These are phyloP conservation scores for Sycobia sp. DNA, from an alignment of 1,140 invertebrate genomes.

Conservation along the genomic window DNA sequence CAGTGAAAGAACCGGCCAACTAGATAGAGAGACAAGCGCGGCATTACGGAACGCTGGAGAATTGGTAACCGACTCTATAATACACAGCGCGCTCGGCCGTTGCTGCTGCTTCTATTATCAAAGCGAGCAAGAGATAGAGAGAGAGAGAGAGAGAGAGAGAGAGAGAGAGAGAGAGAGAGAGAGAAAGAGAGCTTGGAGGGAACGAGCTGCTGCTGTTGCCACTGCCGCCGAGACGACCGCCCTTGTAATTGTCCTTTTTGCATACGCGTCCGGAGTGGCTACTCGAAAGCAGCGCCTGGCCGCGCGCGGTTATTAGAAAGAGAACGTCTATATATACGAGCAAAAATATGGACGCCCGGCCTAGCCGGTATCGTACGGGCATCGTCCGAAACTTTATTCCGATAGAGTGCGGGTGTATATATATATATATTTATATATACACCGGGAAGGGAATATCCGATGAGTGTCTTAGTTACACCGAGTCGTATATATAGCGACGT, in stretches of 20 bases:
- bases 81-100: background rate
- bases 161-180: background rate
- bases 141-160: background rate
- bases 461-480: conserved; percentile 13
- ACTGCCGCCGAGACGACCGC: background rate
- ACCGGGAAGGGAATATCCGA: conserved; percentile 7
- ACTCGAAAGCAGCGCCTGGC: no score
- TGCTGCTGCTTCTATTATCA: conserved; percentile 21
- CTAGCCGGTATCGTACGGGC: background rate
- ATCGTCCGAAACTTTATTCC: conserved; percentile 21
- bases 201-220: no score
- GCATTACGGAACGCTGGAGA: conserved; percentile 15
- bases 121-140: no score
- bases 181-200: background rate
- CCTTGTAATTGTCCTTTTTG: conserved; percentile 29
- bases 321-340: background rate
- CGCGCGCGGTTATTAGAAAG: background rate
- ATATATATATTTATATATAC: no score
- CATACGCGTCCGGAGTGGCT: no score
- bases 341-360: background rate
- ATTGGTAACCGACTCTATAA: conserved; percentile 31
- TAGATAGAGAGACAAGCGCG: conserved; percentile 17
- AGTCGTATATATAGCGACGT: no score
- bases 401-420: background rate
- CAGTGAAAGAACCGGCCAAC: no score